Conservation (phyloP, 2,888 invertebrate genomes). For the Campoletis raptor region DNA sequence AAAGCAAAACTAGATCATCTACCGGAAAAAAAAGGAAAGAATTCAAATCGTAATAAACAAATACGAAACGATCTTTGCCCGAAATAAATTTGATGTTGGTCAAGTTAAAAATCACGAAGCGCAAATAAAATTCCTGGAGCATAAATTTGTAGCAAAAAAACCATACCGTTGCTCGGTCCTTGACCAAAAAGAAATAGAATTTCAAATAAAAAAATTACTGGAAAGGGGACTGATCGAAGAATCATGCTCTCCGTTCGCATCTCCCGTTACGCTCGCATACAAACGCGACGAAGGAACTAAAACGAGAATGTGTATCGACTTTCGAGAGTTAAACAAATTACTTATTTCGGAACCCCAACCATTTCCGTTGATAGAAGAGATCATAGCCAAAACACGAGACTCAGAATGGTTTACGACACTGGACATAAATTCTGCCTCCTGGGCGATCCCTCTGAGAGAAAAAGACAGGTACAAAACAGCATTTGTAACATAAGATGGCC, state of each 20-base stretch:
- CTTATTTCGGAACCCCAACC: slow-evolving; percentile 67
- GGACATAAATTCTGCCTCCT: slow-evolving; percentile 68
- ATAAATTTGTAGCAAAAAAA: slow-evolving; percentile 63
- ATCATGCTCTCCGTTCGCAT: slow-evolving; percentile 64
- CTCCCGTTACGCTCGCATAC: slow-evolving; percentile 67
- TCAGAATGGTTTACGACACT: slow-evolving; percentile 61
- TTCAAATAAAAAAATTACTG: slow-evolving; percentile 68
- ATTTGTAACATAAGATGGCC: slow-evolving; percentile 56
- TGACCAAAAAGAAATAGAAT: slow-evolving; percentile 66
- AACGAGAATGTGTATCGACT: slow-evolving; percentile 68
- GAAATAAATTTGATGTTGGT: slow-evolving; percentile 62
- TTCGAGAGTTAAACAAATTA: slow-evolving; percentile 61
- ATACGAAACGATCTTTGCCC: slow-evolving; percentile 66
- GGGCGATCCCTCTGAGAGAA: slow-evolving; percentile 61
- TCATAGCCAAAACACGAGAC: slow-evolving; percentile 66
- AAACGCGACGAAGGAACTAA: slow-evolving; percentile 70
- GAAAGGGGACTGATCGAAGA: slow-evolving; percentile 68
- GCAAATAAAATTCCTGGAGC: slow-evolving; percentile 61
- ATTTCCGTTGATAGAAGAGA: slow-evolving; percentile 68
- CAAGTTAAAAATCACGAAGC: slow-evolving; percentile 66
- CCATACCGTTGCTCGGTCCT: slow-evolving; percentile 61
- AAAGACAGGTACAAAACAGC: slow-evolving; percentile 63
- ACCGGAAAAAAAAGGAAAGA: slow-evolving; percentile 53
- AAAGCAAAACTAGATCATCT: slow-evolving; percentile 61
- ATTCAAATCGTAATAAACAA: slow-evolving; percentile 61